phyloP scores from a whole-genome alignment of 1,140 invertebrate genomes.

The Dendrolimus punctatus region DNA sequence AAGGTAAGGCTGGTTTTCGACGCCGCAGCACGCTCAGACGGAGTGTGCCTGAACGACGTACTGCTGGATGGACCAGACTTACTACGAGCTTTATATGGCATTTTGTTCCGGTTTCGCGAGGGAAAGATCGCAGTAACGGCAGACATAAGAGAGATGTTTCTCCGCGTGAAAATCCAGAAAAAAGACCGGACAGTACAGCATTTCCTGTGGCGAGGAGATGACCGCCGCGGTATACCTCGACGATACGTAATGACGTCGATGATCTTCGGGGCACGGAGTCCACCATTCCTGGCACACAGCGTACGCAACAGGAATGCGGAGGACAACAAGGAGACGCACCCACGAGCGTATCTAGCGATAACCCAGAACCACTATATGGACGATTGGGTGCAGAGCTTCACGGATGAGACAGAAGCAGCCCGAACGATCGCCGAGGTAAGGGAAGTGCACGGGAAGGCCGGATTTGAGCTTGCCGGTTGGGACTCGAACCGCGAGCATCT shows the following conservation, averaged over 20 bases:
- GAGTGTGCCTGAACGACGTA: slow-evolving; percentile 22
- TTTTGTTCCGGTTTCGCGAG: slow-evolving; percentile 37
- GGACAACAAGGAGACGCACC: slow-evolving; percentile 25
- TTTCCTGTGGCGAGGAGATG: slow-evolving; percentile 31
- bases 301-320: slow-evolving; percentile 39
- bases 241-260: slow-evolving; percentile 32
- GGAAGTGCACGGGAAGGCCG: not conserved
- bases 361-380: too few relatives aligned
- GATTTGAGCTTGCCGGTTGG: slow-evolving; percentile 7
- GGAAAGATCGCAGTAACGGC: slow-evolving; percentile 22
- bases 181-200: slow-evolving; percentile 24
- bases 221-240: not conserved
- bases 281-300: slow-evolving; percentile 26
- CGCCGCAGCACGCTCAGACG: slow-evolving; percentile 24
- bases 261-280: slow-evolving; percentile 36
- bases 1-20: slow-evolving; percentile 36
- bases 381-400: too few relatives aligned
- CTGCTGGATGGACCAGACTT: slow-evolving; percentile 31
- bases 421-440: slow-evolving; percentile 1
- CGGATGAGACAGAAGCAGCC: not conserved
- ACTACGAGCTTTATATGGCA: slow-evolving; percentile 16
- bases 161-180: slow-evolving; percentile 26
- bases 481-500: not conserved
- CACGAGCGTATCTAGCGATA: too few relatives aligned
- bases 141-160: slow-evolving; percentile 53